A percentile compares a stretch with the other conserved stretches of the same genome.
phyloP scores from a whole-genome alignment of 2,113 vertebrate species.

The Raja brachyura region DNA sequence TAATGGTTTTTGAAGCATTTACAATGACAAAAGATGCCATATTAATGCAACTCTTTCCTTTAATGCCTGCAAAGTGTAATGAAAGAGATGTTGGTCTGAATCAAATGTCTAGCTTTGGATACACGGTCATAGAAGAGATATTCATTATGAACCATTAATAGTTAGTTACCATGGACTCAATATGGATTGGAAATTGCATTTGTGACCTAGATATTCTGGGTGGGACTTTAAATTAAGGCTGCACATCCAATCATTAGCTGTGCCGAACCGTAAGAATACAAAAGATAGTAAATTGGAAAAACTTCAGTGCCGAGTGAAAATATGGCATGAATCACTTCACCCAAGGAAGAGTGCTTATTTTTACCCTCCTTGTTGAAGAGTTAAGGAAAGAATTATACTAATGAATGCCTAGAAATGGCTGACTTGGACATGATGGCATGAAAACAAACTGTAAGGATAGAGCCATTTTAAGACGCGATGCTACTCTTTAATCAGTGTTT shows the following conservation, averaged over 20 bases:
- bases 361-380: not conserved
- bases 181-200: not conserved
- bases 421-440: not conserved
- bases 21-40: no score
- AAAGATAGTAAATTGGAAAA: not conserved
- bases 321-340: not conserved
- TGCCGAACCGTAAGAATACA: not conserved
- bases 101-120: not conserved
- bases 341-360: not conserved
- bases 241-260: not conserved
- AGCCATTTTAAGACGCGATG: not conserved
- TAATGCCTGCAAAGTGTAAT: not conserved
- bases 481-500: not conserved
- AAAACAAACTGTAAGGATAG: not conserved
- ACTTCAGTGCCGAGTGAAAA: not conserved
- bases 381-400: not conserved
- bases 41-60: not conserved
- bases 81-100: no score
- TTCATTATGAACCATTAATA: no score
- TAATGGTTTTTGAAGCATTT: not conserved
- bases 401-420: conserved; percentile 13
- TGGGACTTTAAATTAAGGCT: not conserved
- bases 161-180: not conserved
- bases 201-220: not conserved
- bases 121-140: not conserved